Conservation (phyloP, 2,113 vertebrate species). For the Rhagologus leucostigma region DNA sequence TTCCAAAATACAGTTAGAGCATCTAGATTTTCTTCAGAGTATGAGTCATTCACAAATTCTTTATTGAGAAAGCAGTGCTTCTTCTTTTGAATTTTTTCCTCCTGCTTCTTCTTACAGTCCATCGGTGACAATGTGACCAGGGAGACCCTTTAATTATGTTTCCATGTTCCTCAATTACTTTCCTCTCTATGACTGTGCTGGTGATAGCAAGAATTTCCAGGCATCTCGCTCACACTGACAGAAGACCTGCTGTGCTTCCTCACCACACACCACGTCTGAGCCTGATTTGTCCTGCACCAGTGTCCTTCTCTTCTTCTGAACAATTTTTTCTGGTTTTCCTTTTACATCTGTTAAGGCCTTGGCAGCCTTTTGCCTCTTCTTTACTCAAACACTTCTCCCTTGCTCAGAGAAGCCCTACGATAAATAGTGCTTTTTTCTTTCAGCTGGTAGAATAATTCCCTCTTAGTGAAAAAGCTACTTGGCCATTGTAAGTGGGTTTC, state of each 20-base stretch:
- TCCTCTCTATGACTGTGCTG: background rate
- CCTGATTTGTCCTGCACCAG: background rate
- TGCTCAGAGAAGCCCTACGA: background rate
- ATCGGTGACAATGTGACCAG: background rate
- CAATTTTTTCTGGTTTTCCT: background rate
- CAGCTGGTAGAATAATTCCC: background rate
- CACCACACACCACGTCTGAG: background rate
- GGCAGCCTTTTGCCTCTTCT: background rate
- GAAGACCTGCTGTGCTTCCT: background rate
- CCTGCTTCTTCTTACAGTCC: background rate
- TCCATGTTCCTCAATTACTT: background rate
- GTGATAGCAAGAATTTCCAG: background rate
- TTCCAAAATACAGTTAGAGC: background rate
- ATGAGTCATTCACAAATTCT: background rate
- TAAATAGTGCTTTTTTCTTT: background rate
- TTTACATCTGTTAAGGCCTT: background rate
- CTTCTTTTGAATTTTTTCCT: background rate
- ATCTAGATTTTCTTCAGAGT: background rate
- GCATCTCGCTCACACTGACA: rapidly evolving
- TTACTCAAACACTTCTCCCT: background rate
- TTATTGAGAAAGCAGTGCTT: background rate
- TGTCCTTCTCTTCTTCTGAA: background rate
- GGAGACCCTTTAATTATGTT: background rate
- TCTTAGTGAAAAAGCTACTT: background rate
- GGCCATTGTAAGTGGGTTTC: background rate